These are phyloP conservation scores for Telenomus remus DNA, from an alignment of 1,140 invertebrate genomes.

Conservation along the genomic window DNA sequence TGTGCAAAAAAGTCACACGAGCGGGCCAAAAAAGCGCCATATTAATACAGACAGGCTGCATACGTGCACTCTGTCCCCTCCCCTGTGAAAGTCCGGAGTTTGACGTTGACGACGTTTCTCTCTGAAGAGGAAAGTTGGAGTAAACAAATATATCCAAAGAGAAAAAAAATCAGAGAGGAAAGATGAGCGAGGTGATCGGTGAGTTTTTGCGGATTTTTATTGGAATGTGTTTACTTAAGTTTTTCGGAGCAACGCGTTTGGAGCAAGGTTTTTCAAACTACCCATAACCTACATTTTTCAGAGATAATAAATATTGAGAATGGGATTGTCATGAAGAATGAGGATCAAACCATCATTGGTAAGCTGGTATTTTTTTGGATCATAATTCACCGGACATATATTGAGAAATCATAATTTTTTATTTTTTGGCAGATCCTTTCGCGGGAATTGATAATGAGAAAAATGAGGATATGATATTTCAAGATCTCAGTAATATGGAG, in stretches of 20 bases:
- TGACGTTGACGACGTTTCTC: neutral
- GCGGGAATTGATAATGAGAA: conserved; percentile 12
- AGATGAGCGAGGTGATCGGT: conserved; percentile 43
- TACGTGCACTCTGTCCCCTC: conserved; percentile 11
- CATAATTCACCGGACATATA: too few relatives aligned
- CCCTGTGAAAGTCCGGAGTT: conserved; percentile 11
- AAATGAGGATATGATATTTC: conserved; percentile 44
- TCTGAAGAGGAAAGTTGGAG: neutral
- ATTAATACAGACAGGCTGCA: neutral
- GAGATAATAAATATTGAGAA: conserved; percentile 28
- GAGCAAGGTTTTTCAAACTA: conserved; percentile 2
- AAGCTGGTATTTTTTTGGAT: conserved; percentile 5
- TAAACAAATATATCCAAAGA: neutral
- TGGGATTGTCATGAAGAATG: conserved; percentile 20
- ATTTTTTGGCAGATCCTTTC: conserved; percentile 37
- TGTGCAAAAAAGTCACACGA: too few relatives aligned
- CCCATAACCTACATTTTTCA: conserved; percentile 47
- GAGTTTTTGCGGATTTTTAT: neutral
- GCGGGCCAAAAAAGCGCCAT: too few relatives aligned
- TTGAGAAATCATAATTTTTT: too few relatives aligned
- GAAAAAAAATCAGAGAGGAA: neutral
- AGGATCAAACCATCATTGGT: conserved; percentile 35
- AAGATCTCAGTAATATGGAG: conserved; percentile 43
- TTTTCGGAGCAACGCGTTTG: too few relatives aligned
- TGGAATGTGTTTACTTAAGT: too few relatives aligned